Evolutionary conservation across 2,888 invertebrate species (phyloP).

Genomic region (Tolmerus cingulatus): DNA sequence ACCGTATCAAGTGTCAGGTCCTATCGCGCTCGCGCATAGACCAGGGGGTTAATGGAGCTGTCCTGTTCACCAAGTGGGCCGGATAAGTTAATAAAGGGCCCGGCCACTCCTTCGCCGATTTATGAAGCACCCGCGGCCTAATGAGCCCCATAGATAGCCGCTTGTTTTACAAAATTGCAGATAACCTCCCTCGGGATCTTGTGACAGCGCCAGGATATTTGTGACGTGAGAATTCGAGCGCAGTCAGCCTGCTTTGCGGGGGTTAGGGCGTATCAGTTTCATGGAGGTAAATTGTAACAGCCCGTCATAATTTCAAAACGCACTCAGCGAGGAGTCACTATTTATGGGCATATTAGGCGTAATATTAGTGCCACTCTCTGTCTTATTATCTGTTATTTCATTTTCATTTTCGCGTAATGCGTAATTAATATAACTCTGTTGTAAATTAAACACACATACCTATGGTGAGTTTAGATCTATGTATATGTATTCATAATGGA

Average conservation of each 20-base stretch:
- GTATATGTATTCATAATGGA: too few relatives aligned
- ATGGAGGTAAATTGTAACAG: neutral
- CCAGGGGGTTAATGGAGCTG: slow-evolving; percentile 43
- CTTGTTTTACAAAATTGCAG: neutral
- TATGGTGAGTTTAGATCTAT: too few relatives aligned
- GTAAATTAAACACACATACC: too few relatives aligned
- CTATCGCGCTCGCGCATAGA: slow-evolving; percentile 17
- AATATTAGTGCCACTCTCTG: neutral
- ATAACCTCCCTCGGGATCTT: neutral
- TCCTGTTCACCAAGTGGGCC: slow-evolving; percentile 10
- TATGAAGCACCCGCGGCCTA: neutral
- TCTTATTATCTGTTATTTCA: neutral
- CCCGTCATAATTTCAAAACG: neutral
- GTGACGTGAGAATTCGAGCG: neutral
- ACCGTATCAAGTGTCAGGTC: slow-evolving; percentile 15
- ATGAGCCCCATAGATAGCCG: neutral
- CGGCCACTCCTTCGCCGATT: neutral
- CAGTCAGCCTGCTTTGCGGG: neutral
- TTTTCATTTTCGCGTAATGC: neutral
- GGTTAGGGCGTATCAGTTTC: neutral
- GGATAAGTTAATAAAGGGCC: slow-evolving; percentile 23
- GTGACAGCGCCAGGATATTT: neutral
- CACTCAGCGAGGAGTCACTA: neutral
- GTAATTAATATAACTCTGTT: neutral
- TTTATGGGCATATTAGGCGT: neutral